Conservation (phyloP, 2,113 vertebrate genomes). For the Ammodytes dubius region DNA sequence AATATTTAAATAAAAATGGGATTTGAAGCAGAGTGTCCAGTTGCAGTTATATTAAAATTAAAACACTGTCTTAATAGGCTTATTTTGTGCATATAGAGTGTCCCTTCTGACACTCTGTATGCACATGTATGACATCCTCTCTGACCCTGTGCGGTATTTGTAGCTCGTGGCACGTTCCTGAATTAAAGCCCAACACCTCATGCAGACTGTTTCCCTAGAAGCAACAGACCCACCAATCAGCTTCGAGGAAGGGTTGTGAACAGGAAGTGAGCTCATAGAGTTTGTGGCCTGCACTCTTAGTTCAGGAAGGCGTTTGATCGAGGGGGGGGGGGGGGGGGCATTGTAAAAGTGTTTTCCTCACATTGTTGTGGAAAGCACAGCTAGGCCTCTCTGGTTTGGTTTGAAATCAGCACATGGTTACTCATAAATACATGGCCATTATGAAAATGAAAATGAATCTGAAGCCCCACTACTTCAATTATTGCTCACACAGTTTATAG, state of each 20-base stretch:
- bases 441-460: too few species aligned
- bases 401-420: constrained; percentile 1
- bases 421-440: background rate
- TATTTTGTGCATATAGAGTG: background rate
- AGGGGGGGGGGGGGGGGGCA: constrained; percentile 28
- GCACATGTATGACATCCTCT: background rate
- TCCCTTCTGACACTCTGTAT: background rate
- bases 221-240: constrained; percentile 28
- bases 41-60: background rate
- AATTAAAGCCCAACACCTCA: constrained; percentile 4
- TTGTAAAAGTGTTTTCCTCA: constrained; percentile 75
- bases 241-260: constrained; percentile 30
- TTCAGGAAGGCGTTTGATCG: constrained; percentile 73
- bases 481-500: background rate
- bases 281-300: constrained; percentile 55
- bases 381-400: constrained; percentile 11
- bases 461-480: too few species aligned
- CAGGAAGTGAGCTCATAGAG: constrained; percentile 79
- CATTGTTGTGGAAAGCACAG: constrained; percentile 75
- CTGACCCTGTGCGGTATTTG: background rate
- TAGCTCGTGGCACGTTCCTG: constrained; percentile 14
- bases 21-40: background rate
- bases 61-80: background rate
- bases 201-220: constrained; percentile 19
- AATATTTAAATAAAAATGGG: too few species aligned